Evolutionary conservation across 1,140 invertebrate species (phyloP).

Genomic region (Leucophenga varia): DNA sequence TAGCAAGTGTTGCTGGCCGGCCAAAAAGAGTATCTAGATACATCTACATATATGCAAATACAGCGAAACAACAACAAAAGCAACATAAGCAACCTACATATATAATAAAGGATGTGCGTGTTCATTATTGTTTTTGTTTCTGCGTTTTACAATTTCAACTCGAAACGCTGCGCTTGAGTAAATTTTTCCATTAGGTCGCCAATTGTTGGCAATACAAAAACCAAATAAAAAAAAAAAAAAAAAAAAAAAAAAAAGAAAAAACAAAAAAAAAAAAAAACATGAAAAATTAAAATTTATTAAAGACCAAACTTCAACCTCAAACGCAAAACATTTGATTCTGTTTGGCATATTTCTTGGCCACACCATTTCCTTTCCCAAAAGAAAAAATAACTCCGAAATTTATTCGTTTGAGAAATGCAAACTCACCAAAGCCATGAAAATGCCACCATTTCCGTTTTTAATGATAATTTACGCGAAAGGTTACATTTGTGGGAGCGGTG

Average conservation of each 20-base stretch:
- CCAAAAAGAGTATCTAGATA: too few relatives aligned
- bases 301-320: too few relatives aligned
- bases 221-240: conserved; percentile 8
- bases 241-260: not conserved
- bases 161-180: not conserved
- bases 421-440: conserved; percentile 29
- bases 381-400: conserved; percentile 26
- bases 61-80: not conserved
- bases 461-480: conserved; percentile 47
- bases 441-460: conserved; percentile 48
- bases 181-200: conserved; percentile 3
- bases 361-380: too few relatives aligned
- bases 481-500: too few relatives aligned
- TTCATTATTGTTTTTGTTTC: not conserved
- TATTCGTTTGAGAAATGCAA: conserved; percentile 22
- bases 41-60: conserved; percentile 11
- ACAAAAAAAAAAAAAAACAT: too few relatives aligned
- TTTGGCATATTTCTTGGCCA: too few relatives aligned
- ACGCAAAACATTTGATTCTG: too few relatives aligned
- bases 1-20: not conserved
- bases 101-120: conserved; percentile 28
- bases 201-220: conserved; percentile 18
- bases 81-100: too few relatives aligned
- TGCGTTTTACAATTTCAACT: not conserved
- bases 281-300: too few relatives aligned